A percentile compares a stretch with the other conserved stretches of the same genome.
Conservation (phyloP, 2,797 vertebrate genomes). For the Brachyalestes nurse region DNA sequence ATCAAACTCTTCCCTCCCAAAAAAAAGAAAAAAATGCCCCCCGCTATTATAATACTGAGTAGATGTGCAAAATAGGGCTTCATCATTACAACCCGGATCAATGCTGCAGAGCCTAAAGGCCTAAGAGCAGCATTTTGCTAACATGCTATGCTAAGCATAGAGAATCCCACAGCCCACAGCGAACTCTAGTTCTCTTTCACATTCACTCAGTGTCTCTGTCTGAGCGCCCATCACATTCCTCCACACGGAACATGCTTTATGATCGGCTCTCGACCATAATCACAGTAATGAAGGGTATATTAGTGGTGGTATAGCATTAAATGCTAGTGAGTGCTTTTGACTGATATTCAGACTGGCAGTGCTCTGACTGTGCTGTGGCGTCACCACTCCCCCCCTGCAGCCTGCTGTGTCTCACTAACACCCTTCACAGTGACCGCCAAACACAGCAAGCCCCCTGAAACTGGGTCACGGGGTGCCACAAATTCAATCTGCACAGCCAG, state of each 20-base stretch:
- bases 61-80: constrained; percentile 68
- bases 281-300: constrained; percentile 53
- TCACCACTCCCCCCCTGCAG: constrained; percentile 37
- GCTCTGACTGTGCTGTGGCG: constrained; percentile 33
- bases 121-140: constrained; percentile 80
- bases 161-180: constrained; percentile 42
- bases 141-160: constrained; percentile 73
- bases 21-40: constrained; percentile 37
- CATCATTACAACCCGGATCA: constrained; percentile 80
- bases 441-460: constrained; percentile 57
- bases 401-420: constrained; percentile 55
- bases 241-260: constrained; percentile 45
- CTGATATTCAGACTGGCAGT: constrained; percentile 37
- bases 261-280: constrained; percentile 53
- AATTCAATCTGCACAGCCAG: constrained; percentile 64
- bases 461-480: constrained; percentile 59
- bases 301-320: constrained; percentile 24
- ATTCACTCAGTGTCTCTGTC: constrained; percentile 20
- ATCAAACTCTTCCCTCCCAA: constrained; percentile 71
- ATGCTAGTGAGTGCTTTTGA: constrained; percentile 18
- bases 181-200: constrained; percentile 37
- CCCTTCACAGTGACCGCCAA: constrained; percentile 60
- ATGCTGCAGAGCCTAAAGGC: constrained; percentile 70
- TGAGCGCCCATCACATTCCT: constrained; percentile 31
- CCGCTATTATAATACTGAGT: constrained; percentile 52